phyloP scores from a whole-genome alignment of 2,797 vertebrate genomes.

The Crocodylus rhombifer region DNA sequence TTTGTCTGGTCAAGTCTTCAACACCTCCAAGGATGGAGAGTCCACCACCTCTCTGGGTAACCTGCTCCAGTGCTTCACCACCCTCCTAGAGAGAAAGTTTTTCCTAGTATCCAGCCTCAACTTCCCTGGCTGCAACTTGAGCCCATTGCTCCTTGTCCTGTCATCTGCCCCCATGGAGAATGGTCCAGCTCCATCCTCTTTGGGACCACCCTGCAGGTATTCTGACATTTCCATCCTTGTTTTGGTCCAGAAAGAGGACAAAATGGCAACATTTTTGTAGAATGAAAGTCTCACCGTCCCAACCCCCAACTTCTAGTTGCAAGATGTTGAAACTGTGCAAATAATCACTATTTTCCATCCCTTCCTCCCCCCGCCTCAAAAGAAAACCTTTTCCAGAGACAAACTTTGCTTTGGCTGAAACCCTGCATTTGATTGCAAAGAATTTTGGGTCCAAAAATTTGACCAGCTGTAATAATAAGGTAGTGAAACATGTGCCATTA shows the following conservation, averaged over 20 bases:
- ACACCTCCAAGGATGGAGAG: no score
- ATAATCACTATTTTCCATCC: not conserved
- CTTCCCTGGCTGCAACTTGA: no score
- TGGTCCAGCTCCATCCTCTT: no score
- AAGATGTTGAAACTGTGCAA: slow-evolving; percentile 16
- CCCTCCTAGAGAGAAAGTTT: no score
- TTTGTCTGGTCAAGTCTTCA: no score
- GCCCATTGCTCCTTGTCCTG: no score
- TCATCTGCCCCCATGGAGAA: no score
- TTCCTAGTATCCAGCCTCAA: no score
- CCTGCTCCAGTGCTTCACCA: no score
- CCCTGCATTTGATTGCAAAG: not conserved
- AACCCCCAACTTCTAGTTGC: not conserved
- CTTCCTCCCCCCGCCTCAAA: no score
- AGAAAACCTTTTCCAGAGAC: not conserved
- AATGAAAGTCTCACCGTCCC: not conserved
- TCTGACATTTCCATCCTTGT: slow-evolving; percentile 36
- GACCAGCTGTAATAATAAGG: not conserved
- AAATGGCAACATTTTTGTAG: not conserved
- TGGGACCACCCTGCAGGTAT: no score
- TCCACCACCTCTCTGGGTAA: no score
- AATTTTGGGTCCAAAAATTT: not conserved
- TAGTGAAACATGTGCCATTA: not conserved
- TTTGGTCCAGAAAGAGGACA: slow-evolving; percentile 34
- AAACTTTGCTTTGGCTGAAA: not conserved